Conservation (phyloP, 1,140 invertebrate species). For the Drosophila ohnishii region DNA sequence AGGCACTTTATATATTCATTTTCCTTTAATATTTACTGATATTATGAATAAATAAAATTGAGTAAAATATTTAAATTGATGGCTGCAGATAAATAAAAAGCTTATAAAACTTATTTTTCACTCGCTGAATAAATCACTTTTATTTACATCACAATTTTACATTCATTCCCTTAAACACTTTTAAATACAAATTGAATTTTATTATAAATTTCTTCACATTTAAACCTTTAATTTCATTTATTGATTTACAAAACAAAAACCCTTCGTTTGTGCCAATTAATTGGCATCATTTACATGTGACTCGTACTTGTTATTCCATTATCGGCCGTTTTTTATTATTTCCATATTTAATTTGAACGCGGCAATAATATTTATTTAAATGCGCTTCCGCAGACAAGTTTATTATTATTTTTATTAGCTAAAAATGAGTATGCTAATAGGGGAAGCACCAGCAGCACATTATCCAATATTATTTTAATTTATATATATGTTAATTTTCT, state of each 20-base stretch:
- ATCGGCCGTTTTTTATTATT: slow-evolving; percentile 5
- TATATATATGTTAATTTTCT: slow-evolving; percentile 22
- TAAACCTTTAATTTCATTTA: slow-evolving; percentile 24
- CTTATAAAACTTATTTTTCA: neutral
- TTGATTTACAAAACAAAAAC: slow-evolving; percentile 26
- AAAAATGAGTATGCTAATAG: slow-evolving; percentile 64
- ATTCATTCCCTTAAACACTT: slow-evolving; percentile 3
- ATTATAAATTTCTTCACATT: slow-evolving; percentile 18
- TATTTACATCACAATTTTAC: neutral
- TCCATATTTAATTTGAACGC: slow-evolving; percentile 2
- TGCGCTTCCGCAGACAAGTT: slow-evolving; percentile 18
- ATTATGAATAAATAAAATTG: neutral
- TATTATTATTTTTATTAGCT: slow-evolving; percentile 65
- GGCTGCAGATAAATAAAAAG: neutral
- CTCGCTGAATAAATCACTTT: neutral
- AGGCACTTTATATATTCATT: neutral
- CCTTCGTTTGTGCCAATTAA: slow-evolving; percentile 24
- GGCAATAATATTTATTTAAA: slow-evolving; percentile 40
- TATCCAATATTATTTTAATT: slow-evolving; percentile 31
- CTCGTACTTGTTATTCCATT: slow-evolving; percentile 37
- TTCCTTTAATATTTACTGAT: neutral
- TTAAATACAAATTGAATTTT: slow-evolving; percentile 19
- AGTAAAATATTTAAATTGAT: neutral
- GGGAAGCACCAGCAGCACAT: slow-evolving; percentile 10
- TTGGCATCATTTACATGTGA: slow-evolving; percentile 44